A percentile compares a stretch with the other conserved stretches of the same genome.
Evolutionary conservation across 2,113 vertebrate genomes (phyloP).

Genomic region (Notechis scutatus): DNA sequence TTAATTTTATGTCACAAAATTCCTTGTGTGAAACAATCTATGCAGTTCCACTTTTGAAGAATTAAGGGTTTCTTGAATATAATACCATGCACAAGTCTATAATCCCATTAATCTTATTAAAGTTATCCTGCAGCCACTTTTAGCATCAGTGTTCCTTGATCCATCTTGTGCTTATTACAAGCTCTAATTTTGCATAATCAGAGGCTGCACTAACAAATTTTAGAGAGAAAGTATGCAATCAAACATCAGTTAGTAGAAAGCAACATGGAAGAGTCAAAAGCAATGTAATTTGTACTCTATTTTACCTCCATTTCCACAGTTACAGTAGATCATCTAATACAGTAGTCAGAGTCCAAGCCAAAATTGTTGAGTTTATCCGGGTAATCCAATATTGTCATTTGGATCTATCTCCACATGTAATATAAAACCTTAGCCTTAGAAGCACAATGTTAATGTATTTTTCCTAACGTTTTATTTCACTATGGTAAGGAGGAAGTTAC

Average conservation of each 20-base stretch:
- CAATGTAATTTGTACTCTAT: neutral
- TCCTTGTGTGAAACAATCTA: neutral
- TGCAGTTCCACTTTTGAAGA: neutral
- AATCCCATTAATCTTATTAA: slow-evolving; percentile 31
- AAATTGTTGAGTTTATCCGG: neutral
- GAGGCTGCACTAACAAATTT: neutral
- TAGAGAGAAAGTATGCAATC: neutral
- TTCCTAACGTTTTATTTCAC: neutral
- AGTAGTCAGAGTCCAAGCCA: neutral
- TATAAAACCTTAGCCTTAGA: neutral
- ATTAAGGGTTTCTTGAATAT: neutral
- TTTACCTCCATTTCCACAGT: neutral
- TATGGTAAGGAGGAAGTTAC: neutral
- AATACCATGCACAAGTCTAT: slow-evolving; percentile 6
- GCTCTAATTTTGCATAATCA: neutral
- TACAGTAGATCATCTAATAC: neutral
- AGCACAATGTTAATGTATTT: neutral
- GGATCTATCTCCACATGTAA: neutral
- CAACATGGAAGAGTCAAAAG: neutral
- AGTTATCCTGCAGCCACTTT: slow-evolving; percentile 9
- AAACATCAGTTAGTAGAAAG: neutral
- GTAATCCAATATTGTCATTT: neutral
- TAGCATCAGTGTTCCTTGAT: neutral
- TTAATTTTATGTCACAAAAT: neutral
- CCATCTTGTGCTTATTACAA: neutral